phyloP scores from a whole-genome alignment of 2,113 vertebrate genomes.

The Pleuronectes platessa region DNA sequence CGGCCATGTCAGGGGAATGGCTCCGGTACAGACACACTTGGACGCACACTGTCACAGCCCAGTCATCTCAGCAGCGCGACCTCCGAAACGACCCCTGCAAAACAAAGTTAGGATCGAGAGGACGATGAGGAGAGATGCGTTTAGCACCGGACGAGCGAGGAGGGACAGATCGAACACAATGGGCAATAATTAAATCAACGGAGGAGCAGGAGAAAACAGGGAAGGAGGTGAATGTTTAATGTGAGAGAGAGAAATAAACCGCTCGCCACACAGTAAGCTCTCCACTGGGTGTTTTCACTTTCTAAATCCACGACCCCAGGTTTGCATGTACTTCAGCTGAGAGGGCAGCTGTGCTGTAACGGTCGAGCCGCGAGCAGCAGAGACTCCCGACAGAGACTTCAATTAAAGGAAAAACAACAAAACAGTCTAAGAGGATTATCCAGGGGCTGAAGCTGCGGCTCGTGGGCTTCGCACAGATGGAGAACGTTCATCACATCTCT shows the following conservation, averaged over 20 bases:
- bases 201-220: not conserved
- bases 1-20: constrained; percentile 70
- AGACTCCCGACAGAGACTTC: constrained; percentile 51
- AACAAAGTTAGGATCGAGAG: constrained; percentile 15
- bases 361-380: constrained; percentile 30
- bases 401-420: constrained; percentile 67
- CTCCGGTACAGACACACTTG: constrained; percentile 45
- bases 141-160: not conserved
- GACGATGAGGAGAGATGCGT: constrained; percentile 15
- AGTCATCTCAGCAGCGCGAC: constrained; percentile 61
- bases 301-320: constrained; percentile 27
- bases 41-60: constrained; percentile 67
- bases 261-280: no score
- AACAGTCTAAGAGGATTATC: constrained; percentile 73
- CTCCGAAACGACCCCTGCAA: constrained; percentile 62
- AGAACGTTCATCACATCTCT: constrained; percentile 25
- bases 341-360: constrained; percentile 44
- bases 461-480: constrained; percentile 42
- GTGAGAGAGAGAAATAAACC: not conserved
- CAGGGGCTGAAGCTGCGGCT: constrained; percentile 23
- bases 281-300: constrained; percentile 13
- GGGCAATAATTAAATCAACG: constrained; percentile 32
- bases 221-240: not conserved
- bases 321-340: constrained; percentile 26
- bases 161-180: not conserved